A percentile compares a stretch with the other conserved stretches of the same genome.
Conservation (phyloP, 1,140 invertebrate species). For the Carposina sasakii region DNA sequence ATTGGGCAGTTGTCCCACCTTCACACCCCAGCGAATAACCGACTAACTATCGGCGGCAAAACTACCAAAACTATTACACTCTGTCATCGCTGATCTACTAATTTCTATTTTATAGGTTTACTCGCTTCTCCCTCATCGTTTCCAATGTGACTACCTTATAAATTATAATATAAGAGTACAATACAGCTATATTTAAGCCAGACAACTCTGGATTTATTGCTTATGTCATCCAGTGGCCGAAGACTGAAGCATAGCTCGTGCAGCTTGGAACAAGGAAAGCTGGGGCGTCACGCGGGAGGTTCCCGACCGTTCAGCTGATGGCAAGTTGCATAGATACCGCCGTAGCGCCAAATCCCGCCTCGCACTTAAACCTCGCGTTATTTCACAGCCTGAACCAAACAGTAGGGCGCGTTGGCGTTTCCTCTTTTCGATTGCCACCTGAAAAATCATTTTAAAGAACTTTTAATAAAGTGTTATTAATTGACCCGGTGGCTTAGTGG, state of each 20-base stretch:
- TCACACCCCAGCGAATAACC: no score
- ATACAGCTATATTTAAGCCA: neutral
- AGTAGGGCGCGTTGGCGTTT: constrained; percentile 60
- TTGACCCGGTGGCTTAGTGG: no score
- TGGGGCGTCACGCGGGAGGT: constrained; percentile 50
- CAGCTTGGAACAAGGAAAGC: constrained; percentile 48
- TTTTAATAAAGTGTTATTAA: constrained; percentile 2
- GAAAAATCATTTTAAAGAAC: constrained; percentile 13
- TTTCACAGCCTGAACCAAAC: constrained; percentile 67
- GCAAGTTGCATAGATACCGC: constrained; percentile 76
- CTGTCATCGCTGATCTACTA: no score
- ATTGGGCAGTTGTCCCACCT: no score
- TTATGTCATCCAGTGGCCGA: constrained; percentile 49
- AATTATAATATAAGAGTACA: no score
- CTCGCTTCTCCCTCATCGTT: no score
- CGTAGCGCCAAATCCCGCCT: constrained; percentile 77
- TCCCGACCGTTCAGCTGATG: constrained; percentile 70
- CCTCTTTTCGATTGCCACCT: constrained; percentile 66
- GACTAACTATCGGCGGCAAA: no score
- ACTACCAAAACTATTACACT: no score
- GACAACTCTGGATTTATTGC: constrained; percentile 17
- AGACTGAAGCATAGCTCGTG: constrained; percentile 49
- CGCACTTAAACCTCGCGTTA: constrained; percentile 76
- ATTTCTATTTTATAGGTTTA: no score
- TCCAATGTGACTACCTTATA: no score